A percentile compares a stretch with the other conserved stretches of the same genome.
Conservation (phyloP, 30 jellyfish, hydroid and myxozoan species). For the Turritopsis rubra region DNA sequence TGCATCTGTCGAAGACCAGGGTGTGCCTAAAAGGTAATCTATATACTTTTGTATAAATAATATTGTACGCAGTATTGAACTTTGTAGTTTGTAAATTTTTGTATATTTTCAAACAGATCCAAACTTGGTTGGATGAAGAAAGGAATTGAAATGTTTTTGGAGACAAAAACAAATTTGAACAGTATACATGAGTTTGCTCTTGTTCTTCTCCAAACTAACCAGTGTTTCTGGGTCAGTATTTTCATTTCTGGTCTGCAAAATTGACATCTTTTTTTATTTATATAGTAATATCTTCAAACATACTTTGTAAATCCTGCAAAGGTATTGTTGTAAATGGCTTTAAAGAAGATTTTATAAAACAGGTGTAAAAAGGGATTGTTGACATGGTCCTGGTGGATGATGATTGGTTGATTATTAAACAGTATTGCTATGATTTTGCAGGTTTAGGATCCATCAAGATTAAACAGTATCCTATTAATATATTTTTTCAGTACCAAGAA, state of each 20-base stretch:
- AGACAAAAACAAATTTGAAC: slow-evolving; percentile 15
- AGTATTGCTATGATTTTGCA: too few relatives aligned
- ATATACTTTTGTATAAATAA: background rate
- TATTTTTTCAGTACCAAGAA: slow-evolving; percentile 26
- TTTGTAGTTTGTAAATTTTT: background rate
- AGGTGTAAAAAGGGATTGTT: too few relatives aligned
- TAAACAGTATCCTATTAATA: too few relatives aligned
- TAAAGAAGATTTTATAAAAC: too few relatives aligned
- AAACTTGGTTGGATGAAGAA: slow-evolving; percentile 4
- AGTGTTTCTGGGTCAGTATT: slow-evolving; percentile 21
- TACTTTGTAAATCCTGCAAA: too few relatives aligned
- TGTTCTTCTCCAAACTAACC: slow-evolving; percentile 4
- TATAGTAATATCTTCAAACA: too few relatives aligned
- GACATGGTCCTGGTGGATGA: too few relatives aligned
- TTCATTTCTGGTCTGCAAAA: background rate
- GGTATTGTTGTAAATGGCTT: too few relatives aligned
- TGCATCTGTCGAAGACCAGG: background rate
- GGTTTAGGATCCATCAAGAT: too few relatives aligned
- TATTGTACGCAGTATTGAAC: background rate
- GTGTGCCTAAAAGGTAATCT: background rate
- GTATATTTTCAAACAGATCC: too few relatives aligned
- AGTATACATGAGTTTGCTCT: slow-evolving; percentile 20
- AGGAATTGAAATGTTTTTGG: slow-evolving; percentile 13
- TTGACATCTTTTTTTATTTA: background rate
- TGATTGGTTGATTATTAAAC: too few relatives aligned